Percentiles rank a stretch among this genome's conserved stretches.
These are phyloP conservation scores for Pygoscelis antarcticus DNA, from an alignment of 2,113 vertebrate genomes.

Conservation along the genomic window DNA sequence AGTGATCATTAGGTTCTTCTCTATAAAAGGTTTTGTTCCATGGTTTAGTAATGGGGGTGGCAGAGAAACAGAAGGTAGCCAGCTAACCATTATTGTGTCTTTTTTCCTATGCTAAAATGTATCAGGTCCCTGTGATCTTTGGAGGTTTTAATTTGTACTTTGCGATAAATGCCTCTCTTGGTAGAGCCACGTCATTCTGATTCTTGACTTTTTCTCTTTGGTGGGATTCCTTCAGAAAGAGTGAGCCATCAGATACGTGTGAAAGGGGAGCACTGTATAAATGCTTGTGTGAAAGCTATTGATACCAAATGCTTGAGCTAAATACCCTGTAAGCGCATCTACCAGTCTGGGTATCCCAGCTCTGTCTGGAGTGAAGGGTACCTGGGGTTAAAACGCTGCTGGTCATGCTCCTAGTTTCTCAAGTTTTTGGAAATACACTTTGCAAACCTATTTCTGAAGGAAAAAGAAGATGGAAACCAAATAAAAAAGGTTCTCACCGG, in stretches of 20 bases:
- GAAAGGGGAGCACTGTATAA: background rate
- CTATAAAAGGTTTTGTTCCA: background rate
- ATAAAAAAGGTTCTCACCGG: background rate
- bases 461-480: background rate
- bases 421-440: background rate
- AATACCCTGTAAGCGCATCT: background rate
- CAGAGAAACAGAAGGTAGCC: background rate
- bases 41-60: background rate
- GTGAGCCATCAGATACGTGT: background rate
- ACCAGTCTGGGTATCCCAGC: background rate
- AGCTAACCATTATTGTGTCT: conserved; percentile 1
- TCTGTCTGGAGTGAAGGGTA: background rate
- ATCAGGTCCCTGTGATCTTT: background rate
- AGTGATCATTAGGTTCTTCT: conserved; percentile 34
- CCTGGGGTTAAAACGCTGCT: background rate
- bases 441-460: background rate
- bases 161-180: background rate
- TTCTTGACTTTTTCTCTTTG: background rate
- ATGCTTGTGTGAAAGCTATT: background rate
- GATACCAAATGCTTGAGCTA: background rate
- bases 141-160: conserved; percentile 24
- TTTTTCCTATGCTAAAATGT: background rate
- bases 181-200: background rate
- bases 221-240: background rate
- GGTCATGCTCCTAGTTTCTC: background rate